Evolutionary conservation across 2,797 vertebrate genomes (phyloP).

Genomic region (Catostomus latipinnis): DNA sequence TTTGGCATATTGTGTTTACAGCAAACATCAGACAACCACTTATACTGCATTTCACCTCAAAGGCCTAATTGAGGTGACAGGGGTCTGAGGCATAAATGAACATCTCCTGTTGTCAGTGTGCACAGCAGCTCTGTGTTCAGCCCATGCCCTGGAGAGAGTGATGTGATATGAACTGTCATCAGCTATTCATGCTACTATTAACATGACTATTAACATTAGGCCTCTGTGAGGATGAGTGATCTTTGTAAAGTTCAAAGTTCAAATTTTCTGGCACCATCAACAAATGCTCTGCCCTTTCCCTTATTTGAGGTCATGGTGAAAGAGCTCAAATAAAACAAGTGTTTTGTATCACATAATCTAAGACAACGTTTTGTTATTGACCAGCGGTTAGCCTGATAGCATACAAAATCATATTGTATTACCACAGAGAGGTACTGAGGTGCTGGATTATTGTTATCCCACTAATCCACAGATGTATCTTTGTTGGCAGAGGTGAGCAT

Average conservation of each 20-base stretch:
- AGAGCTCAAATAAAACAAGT: not conserved
- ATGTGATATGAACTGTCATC: conserved; percentile 63
- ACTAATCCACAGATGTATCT: no score
- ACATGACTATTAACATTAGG: conserved; percentile 60
- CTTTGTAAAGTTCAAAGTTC: conserved; percentile 62
- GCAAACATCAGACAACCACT: conserved; percentile 15
- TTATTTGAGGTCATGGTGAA: not conserved
- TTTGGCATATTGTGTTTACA: conserved; percentile 9
- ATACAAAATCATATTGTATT: no score
- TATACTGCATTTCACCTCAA: conserved; percentile 51
- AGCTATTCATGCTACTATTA: conserved; percentile 61
- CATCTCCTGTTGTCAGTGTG: conserved; percentile 41
- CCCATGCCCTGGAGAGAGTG: conserved; percentile 49
- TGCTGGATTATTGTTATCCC: no score
- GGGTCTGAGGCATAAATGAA: conserved; percentile 61
- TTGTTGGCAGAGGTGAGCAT: no score
- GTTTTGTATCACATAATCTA: no score
- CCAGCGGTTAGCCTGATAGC: no score
- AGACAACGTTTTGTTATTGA: no score
- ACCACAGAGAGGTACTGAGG: no score
- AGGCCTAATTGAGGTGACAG: conserved; percentile 60
- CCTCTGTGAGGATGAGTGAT: conserved; percentile 59
- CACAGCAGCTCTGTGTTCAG: conserved; percentile 53
- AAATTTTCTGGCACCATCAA: conserved; percentile 32
- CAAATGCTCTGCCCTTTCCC: conserved; percentile 13